Base-by-base conservation (phyloP, 92 coral and sea anemone species). In the Actinostola sp. region DNA sequence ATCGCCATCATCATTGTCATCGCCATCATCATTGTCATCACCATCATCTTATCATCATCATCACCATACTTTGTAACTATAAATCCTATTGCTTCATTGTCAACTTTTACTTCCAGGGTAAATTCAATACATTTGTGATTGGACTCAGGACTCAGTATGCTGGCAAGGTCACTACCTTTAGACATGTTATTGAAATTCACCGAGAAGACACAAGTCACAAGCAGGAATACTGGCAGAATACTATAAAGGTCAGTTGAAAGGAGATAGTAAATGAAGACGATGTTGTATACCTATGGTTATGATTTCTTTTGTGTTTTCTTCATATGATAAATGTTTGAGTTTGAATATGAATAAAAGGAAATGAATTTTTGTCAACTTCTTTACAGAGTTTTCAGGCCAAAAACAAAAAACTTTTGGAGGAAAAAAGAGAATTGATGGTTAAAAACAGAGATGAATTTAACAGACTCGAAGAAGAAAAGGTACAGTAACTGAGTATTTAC, bases 61-160 rank as follows among this genome's bases (percentile, higher is more conserved):
- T n/a, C n/a, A n/a, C n/a, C n/a, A n/a, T n/a, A n/a, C n/a, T n/a
- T n/a, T n/a, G n/a, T n/a, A n/a, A n/a, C n/a, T n/a, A n/a, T n/a
- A n/a, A n/a, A n/a, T n/a, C n/a, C n/a, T n/a, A n/a, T n/a, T n/a
- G n/a, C n/a, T n/a, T n/a, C n/a, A n/a, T n/a, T n/a, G n/a, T n/a
- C n/a, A 3, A 48, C 13, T 49, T 71, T 21, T 65, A 28, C 42
- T 51, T 32, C 17, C 74, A 90, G 92, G 98, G 95, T 36, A 92
- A 94, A 76, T 94, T 94, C 76, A 94, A 94, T 77, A 92, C 96
- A 8, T 94, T 91, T 81, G 98, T 94, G 55, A 84, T 94, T 62
- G 89, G 76, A 38, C 72, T 94, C 53, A 88, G 97, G 39, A 79
- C 89, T 35, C 90, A 94, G 36, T 94, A 94, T 45, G 81, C 91